Evolutionary conservation across 2,888 invertebrate species (phyloP), one percentile per base, ranked within the genome.

Genomic region (Prosopocoilus inquinatus): DNA sequence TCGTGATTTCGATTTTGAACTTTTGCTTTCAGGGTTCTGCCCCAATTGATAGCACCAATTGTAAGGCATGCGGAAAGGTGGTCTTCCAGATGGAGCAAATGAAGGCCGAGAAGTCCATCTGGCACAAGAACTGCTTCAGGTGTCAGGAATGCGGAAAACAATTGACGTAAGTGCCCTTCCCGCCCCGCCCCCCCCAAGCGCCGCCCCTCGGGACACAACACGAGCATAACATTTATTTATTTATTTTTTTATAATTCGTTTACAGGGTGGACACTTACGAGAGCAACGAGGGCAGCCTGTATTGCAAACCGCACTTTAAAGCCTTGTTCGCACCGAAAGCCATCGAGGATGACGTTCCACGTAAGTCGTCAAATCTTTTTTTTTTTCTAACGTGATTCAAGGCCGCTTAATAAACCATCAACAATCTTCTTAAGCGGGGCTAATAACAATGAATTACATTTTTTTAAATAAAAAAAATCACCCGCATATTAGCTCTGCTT

Each of bases 81-180:
- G 96, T 96, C 50, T 97, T 93, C 79, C 95, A 94, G 76, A 96
- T 97, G 96, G 97, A 97, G 79, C 89, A 94, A 70, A 85, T 96
- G 65, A 95, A 95, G 79, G 94, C 95, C 0, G 96, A 95, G 79
- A 88, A 89, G 69, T 82, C 87, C 49, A 84, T 91, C 64, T 97
- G 93, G 89, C 97, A 97, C 79, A 94, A 91, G 78, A 90, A 90
- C 77, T 97, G 97, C 81, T 95, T 97, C 83, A 84, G 94, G 67
- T 97, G 96, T 75, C 84, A 85, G 54, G 94, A 94, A 78, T 98
- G 98, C 80, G 88, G 87, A 73, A 94, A 95, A 76, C 92, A 90
- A 72, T 84, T 98, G 60, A 93, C 89, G 95, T 95, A 75, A 82
- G 86, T 81, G n/a, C n/a, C n/a, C n/a, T n/a, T n/a, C n/a, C n/a